phyloP scores from a whole-genome alignment of 2,797 vertebrate species.

The Nannoperca australis region DNA sequence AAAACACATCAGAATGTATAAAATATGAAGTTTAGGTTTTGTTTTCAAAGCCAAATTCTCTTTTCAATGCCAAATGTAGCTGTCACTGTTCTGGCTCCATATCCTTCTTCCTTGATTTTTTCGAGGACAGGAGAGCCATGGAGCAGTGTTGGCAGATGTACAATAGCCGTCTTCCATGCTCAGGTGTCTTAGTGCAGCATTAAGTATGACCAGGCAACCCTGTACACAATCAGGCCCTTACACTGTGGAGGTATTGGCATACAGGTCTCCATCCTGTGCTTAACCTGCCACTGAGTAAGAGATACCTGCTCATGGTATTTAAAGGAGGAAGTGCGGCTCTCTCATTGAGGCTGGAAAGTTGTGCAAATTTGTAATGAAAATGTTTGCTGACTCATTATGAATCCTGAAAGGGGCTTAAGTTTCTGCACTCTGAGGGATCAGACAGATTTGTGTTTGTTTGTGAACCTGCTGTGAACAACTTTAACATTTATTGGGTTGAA shows the following conservation, averaged over 20 bases:
- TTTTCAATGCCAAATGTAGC: too few relatives aligned
- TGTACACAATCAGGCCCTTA: constrained; percentile 78
- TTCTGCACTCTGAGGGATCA: constrained; percentile 60
- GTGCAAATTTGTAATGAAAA: constrained; percentile 76
- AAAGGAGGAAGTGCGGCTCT: constrained; percentile 74
- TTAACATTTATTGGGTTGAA: constrained; percentile 73
- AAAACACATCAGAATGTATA: too few relatives aligned
- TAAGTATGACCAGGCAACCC: constrained; percentile 79
- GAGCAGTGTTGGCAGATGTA: constrained; percentile 69
- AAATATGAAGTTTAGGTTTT: too few relatives aligned
- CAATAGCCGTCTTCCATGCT: constrained; percentile 72
- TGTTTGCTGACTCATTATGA: constrained; percentile 82
- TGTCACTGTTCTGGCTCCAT: too few relatives aligned
- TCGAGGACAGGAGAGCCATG: constrained; percentile 55
- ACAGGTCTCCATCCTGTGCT: constrained; percentile 76
- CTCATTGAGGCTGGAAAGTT: constrained; percentile 69
- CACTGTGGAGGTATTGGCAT: constrained; percentile 76
- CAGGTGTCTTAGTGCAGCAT: constrained; percentile 75
- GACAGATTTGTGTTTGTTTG: constrained; percentile 75
- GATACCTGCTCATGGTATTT: constrained; percentile 81
- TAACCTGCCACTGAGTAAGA: constrained; percentile 74
- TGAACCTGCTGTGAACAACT: constrained; percentile 62
- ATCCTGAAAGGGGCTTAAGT: constrained; percentile 60
- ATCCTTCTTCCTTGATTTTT: constrained; percentile 39
- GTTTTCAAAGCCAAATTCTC: too few relatives aligned